Conservation (phyloP, 92 coral and sea anemone species). For the Meandrina meandrites region DNA sequence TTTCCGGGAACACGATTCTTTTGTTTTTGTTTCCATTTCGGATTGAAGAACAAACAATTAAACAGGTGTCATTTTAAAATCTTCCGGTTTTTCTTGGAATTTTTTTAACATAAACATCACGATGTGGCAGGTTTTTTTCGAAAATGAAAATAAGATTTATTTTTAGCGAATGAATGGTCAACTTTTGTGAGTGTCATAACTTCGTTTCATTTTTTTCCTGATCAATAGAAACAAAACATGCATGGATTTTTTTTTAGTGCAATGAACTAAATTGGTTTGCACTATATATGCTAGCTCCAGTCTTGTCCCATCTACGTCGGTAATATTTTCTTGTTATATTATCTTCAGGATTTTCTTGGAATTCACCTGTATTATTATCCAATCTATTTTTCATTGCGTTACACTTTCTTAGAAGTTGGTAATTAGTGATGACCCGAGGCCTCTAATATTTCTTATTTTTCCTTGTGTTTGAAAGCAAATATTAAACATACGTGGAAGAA, state of each 20-base stretch:
- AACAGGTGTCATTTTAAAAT: background rate
- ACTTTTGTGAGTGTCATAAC: background rate
- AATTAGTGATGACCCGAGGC: background rate
- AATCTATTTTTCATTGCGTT: background rate
- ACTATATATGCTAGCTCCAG: background rate
- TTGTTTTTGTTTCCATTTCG: constrained; percentile 13
- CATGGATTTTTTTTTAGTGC: no score
- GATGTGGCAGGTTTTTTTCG: background rate
- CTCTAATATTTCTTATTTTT: background rate
- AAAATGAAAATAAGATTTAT: background rate
- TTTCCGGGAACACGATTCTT: background rate
- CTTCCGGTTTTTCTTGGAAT: constrained; percentile 27
- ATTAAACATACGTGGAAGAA: background rate
- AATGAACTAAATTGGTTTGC: no score
- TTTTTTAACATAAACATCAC: background rate
- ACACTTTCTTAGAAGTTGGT: background rate
- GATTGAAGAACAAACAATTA: constrained; percentile 15
- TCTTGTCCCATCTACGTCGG: background rate
- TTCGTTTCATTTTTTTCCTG: no score
- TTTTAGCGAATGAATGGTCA: background rate
- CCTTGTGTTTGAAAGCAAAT: background rate
- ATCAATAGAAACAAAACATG: no score
- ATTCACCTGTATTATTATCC: background rate
- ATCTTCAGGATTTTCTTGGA: background rate
- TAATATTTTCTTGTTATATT: background rate